These are phyloP conservation scores for Bos javanicus DNA, from an alignment of 2,113 vertebrate genomes.

Conservation along the genomic window DNA sequence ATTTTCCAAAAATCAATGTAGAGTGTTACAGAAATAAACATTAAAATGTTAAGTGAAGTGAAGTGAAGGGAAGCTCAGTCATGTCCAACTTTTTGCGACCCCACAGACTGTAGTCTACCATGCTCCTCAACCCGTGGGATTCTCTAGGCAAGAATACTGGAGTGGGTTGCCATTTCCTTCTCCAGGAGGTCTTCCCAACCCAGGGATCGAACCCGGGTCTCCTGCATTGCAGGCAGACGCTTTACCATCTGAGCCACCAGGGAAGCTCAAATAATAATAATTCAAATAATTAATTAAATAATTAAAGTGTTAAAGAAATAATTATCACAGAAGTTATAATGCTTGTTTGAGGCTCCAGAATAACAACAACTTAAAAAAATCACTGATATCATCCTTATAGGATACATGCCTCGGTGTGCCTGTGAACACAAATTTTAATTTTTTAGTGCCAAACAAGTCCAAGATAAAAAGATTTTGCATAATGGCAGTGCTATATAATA, in stretches of 20 bases:
- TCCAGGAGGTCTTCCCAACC: too few relatives aligned
- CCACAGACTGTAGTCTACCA: too few relatives aligned
- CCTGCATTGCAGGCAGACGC: too few relatives aligned
- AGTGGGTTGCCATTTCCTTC: too few relatives aligned
- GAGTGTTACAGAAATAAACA: slow-evolving; percentile 85
- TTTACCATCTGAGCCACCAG: too few relatives aligned
- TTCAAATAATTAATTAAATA: slow-evolving; percentile 21
- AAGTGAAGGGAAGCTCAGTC: too few relatives aligned
- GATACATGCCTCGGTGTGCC: slow-evolving; percentile 85
- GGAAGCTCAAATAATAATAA: slow-evolving; percentile 67
- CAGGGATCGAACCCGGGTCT: too few relatives aligned
- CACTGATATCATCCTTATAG: slow-evolving; percentile 90
- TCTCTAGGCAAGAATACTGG: too few relatives aligned
- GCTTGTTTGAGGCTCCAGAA: slow-evolving; percentile 92
- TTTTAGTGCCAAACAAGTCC: slow-evolving; percentile 93
- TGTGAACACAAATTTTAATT: slow-evolving; percentile 92
- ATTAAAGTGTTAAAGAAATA: slow-evolving; percentile 80
- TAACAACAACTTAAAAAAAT: slow-evolving; percentile 68
- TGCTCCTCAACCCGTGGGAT: too few relatives aligned
- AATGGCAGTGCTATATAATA: slow-evolving; percentile 99
- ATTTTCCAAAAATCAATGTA: slow-evolving; percentile 91
- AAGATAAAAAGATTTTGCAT: slow-evolving; percentile 93
- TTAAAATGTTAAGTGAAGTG: slow-evolving; percentile 77
- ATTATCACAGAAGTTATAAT: slow-evolving; percentile 85
- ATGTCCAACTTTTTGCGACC: too few relatives aligned